Evolutionary conservation across 2,797 vertebrate genomes (phyloP).

Genomic region (Sebastes matsubarae): DNA sequence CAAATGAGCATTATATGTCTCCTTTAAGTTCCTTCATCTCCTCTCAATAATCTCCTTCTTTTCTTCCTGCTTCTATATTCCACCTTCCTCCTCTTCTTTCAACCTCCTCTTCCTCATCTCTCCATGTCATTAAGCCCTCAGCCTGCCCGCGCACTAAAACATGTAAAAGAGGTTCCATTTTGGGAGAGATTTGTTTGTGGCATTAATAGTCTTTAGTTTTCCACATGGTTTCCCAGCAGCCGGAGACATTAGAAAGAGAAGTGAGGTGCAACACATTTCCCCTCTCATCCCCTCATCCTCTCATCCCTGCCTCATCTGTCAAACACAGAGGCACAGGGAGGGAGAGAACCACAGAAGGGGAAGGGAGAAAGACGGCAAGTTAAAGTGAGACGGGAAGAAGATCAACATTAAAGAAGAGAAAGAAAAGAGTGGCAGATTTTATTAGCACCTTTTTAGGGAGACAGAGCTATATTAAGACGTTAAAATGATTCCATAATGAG

Average conservation of each 20-base stretch:
- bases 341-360: not conserved
- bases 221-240: constrained; percentile 72
- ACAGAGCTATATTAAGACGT: not conserved
- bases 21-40: not conserved
- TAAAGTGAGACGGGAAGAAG: constrained; percentile 12
- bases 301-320: constrained; percentile 74
- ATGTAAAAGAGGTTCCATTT: constrained; percentile 75
- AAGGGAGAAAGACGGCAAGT: not conserved
- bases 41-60: not conserved
- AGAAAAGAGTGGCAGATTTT: not conserved
- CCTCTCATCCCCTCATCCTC: constrained; percentile 62
- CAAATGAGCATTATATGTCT: not conserved
- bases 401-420: constrained; percentile 1
- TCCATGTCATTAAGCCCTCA: constrained; percentile 69
- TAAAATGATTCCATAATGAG: not conserved
- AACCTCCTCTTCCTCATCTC: constrained; percentile 34
- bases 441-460: not conserved
- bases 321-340: constrained; percentile 37
- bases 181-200: constrained; percentile 78
- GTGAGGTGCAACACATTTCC: constrained; percentile 75
- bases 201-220: constrained; percentile 82
- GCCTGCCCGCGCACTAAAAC: constrained; percentile 62
- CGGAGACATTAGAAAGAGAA: constrained; percentile 78
- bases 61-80: not conserved
- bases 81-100: not conserved